Base-by-base conservation (phyloP, 2,888 invertebrate genomes). In the Metallyticus violacea region DNA sequence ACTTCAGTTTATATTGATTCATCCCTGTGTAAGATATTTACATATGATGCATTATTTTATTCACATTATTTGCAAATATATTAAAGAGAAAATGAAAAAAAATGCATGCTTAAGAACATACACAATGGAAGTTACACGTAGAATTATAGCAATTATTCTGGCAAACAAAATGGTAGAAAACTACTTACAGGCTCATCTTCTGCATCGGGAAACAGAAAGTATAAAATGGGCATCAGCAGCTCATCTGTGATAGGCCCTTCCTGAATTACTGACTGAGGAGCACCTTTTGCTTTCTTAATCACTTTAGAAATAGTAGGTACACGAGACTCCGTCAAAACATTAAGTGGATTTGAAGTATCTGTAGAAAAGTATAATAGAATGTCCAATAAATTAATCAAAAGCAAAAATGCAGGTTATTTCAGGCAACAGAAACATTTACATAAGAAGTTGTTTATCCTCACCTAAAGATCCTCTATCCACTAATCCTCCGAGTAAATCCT, bases 121-220 rank as follows among this genome's bases (percentile, higher is more conserved):
- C n/a, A n/a, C n/a, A n/a, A n/a, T n/a, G n/a, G n/a, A n/a, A n/a
- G n/a, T n/a, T n/a, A n/a, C n/a, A n/a, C n/a, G n/a, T n/a, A n/a
- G n/a, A n/a, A n/a, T n/a, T n/a, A n/a, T n/a, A n/a, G n/a, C n/a
- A n/a, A n/a, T n/a, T n/a, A n/a, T n/a, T n/a, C n/a, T n/a, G n/a
- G n/a, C n/a, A n/a, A n/a, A n/a, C n/a, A n/a, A n/a, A n/a, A n/a
- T n/a, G n/a, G n/a, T 26, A 81, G 22, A 15, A 6, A 27, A 85
- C 81, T 40, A 88, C 90, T 90, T 89, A 92, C 92, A 87, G 93
- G 91, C 79, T 94, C 93, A 86, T 95, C 94, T 89, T 96, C 95
- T 86, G 97, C 97, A 93, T 98, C 98, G 85, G 98, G 98, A 91
- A 98, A 98, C 28, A 98, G 92, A 91, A 95, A 98, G 90, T 96